These are phyloP conservation scores for Poecilobothrus nobilitatus DNA, from an alignment of 2,888 invertebrate genomes.

Conservation along the genomic window DNA sequence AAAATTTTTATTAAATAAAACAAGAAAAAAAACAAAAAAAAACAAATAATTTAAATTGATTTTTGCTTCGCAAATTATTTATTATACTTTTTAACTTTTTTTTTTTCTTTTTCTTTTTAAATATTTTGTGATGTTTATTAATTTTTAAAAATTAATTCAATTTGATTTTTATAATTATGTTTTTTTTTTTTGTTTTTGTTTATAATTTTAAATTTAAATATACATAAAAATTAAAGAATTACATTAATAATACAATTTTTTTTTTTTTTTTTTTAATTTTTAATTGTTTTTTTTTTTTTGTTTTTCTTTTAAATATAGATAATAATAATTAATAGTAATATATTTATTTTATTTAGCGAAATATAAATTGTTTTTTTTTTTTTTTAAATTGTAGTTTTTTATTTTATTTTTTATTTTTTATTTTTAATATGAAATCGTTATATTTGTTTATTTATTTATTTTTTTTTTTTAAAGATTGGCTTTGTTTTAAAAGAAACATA, in stretches of 20 bases:
- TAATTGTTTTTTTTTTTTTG: not conserved
- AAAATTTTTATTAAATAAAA: too few species aligned
- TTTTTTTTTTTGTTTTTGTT: not conserved
- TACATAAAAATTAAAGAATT: constrained; percentile 2
- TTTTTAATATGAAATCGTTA: too few species aligned
- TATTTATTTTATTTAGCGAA: not conserved
- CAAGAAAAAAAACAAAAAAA: too few species aligned
- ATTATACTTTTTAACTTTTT: not conserved
- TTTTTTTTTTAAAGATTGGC: too few species aligned
- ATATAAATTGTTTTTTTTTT: not conserved
- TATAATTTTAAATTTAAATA: constrained; percentile 1
- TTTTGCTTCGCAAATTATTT: constrained; percentile 1
- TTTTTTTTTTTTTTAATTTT: not conserved
- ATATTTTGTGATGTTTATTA: not conserved
- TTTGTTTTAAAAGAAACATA: too few species aligned
- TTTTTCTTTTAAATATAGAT: not conserved
- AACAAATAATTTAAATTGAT: not conserved
- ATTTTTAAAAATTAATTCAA: not conserved
- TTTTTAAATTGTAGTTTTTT: not conserved
- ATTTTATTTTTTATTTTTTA: not conserved
- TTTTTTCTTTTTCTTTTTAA: not conserved
- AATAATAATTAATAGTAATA: not conserved
- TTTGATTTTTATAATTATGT: not conserved
- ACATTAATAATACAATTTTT: not conserved
- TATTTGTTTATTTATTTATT: too few species aligned